Evolutionary conservation across 2,888 invertebrate genomes (phyloP), one percentile per base, ranked within the genome.

Genomic region (Leucoptera coffeella): DNA sequence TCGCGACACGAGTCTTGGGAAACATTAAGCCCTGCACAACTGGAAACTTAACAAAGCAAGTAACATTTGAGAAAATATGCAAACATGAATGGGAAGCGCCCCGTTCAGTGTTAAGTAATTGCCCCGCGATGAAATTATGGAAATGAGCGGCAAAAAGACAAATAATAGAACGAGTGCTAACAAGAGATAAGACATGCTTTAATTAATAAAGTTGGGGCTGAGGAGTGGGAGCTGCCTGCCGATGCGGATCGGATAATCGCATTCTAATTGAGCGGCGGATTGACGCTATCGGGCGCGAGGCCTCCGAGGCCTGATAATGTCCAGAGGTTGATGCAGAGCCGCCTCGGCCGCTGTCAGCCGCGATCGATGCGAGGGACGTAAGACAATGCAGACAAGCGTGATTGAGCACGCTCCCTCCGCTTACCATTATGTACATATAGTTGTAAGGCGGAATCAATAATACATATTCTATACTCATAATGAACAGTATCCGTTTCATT

Each of bases 161-260:
- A 69, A 69, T 69, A 69, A 67, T 60, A 65, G 64, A 69, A 69
- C 59, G 69, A 69, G 69, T 69, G 69, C 65, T 67, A 65, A 67
- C 67, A 67, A 65, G 67, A 65, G 69, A 69, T 69, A 69, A 69
- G 67, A 69, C 69, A 62, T 56, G 62, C 61, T 65, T 67, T 69
- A 69, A 69, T 69, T 67, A 69, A 69, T 69, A 69, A 69, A 69
- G 67, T 69, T 69, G 55, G 62, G 55, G 55, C 50, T 52, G 48
- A 58, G 55, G 62, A 59, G 59, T 60, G 49, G 45, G 51, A 50
- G 54, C 47, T 52, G 54, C 51, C 53, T 53, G 54, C 54, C 59
- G 50, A 61, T 58, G 53, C 54, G 50, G 59, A 62, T 61, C 59
- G 55, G 62, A 65, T 69, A 69, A 67, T 67, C 62, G 64, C 58